phyloP scores from a whole-genome alignment of 2,113 vertebrate species.

The Scomber japonicus region DNA sequence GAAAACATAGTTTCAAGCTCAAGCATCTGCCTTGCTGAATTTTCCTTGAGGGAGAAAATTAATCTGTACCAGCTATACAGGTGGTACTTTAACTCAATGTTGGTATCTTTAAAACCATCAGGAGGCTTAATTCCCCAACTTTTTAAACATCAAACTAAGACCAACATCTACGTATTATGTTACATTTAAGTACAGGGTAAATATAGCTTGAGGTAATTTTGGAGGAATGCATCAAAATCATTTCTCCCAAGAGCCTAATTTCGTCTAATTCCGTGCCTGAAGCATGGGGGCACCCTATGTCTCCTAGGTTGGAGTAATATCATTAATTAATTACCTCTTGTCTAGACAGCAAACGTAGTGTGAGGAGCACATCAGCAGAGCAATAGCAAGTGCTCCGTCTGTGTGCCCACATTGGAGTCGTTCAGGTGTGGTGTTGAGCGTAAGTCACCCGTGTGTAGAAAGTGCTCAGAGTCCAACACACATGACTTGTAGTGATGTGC shows the following conservation, averaged over 20 bases:
- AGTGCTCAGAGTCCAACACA: too few species aligned
- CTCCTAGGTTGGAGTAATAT: conserved; percentile 48
- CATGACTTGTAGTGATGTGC: too few species aligned
- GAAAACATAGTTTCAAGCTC: neutral
- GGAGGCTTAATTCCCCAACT: neutral
- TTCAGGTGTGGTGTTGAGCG: too few species aligned
- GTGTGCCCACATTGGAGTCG: too few species aligned
- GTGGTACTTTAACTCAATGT: neutral
- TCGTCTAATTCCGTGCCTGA: conserved; percentile 37
- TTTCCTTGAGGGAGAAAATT: neutral
- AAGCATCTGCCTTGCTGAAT: neutral
- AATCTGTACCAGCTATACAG: neutral
- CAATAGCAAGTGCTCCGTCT: too few species aligned
- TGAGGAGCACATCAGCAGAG: too few species aligned
- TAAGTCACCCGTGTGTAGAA: too few species aligned
- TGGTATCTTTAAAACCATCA: neutral
- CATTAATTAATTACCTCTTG: conserved; percentile 44
- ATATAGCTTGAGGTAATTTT: conserved; percentile 57
- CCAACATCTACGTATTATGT: conserved; percentile 24
- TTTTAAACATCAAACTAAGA: conserved; percentile 36
- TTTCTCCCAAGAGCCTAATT: conserved; percentile 61
- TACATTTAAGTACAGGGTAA: conserved; percentile 39
- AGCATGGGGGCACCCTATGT: conserved; percentile 31
- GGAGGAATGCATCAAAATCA: conserved; percentile 67
- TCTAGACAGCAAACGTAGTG: too few species aligned